Conservation (phyloP, 2,113 vertebrate genomes). For the Clarias gariepinus region DNA sequence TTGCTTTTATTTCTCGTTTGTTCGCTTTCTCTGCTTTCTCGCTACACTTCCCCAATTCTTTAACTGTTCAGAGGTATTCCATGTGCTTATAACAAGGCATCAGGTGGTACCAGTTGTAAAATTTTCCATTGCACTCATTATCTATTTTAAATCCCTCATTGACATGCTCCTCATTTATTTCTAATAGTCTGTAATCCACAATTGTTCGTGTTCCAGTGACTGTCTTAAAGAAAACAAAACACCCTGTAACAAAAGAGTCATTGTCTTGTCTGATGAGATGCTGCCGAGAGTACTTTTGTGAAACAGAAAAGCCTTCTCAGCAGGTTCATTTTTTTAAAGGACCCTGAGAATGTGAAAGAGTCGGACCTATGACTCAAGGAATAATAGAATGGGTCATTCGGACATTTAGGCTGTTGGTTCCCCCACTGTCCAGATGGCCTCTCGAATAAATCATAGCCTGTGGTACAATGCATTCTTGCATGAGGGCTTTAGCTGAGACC, state of each 20-base stretch:
- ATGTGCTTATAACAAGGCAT: not conserved
- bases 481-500: slow-evolving; percentile 58
- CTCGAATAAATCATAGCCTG: slow-evolving; percentile 78
- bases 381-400: slow-evolving; percentile 80
- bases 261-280: slow-evolving; percentile 41
- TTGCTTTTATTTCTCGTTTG: not conserved
- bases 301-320: slow-evolving; percentile 42
- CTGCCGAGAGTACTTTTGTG: slow-evolving; percentile 45
- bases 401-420: slow-evolving; percentile 77
- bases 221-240: slow-evolving; percentile 29
- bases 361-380: slow-evolving; percentile 78
- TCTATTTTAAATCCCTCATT: not conserved
- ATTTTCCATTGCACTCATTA: slow-evolving; percentile 4
- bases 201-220: slow-evolving; percentile 2
- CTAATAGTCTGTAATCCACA: slow-evolving; percentile 21
- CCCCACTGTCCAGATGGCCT: slow-evolving; percentile 76
- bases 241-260: not conserved
- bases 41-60: not conserved
- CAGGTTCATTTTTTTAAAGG: slow-evolving; percentile 19
- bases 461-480: slow-evolving; percentile 72
- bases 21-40: not conserved
- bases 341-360: slow-evolving; percentile 68
- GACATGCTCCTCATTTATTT: not conserved
- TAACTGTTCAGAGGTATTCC: not conserved
- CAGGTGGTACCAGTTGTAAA: not conserved